Percentiles rank a stretch among this genome's conserved stretches.
Evolutionary conservation across 2,113 vertebrate species (phyloP).

Genomic region (Balaenoptera acutorostrata): DNA sequence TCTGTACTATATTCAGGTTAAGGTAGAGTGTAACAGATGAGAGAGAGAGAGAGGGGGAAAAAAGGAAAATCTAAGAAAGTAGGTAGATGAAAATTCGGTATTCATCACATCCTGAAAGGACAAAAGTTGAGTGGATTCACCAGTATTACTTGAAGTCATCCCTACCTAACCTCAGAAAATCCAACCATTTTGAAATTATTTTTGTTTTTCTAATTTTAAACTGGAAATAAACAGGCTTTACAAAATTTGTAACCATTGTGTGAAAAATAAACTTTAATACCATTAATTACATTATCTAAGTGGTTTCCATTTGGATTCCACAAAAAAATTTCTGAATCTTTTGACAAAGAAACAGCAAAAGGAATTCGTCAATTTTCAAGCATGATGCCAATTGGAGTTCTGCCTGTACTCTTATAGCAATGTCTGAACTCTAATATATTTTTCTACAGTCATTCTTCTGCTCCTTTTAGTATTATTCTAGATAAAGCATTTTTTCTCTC

Average conservation of each 20-base stretch:
- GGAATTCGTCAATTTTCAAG: background rate
- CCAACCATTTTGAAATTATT: background rate
- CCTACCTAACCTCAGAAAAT: background rate
- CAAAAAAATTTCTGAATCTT: background rate
- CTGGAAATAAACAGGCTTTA: background rate
- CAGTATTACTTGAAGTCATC: background rate
- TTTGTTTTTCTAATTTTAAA: background rate
- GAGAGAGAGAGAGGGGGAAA: rapidly evolving
- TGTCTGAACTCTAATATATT: background rate
- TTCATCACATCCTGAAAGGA: background rate
- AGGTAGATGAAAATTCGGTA: background rate
- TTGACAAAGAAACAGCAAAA: background rate
- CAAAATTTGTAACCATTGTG: background rate
- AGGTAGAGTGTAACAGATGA: background rate
- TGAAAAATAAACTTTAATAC: background rate
- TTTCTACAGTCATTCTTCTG: background rate
- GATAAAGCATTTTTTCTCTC: background rate
- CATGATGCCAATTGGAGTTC: background rate
- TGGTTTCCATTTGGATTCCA: background rate
- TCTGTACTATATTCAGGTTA: background rate
- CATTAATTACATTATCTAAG: background rate
- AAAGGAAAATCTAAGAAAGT: background rate
- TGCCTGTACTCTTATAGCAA: background rate
- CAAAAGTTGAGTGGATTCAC: background rate
- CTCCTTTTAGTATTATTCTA: background rate